Base-by-base conservation (phyloP, 2,888 invertebrate species). In the Chrysolina oricalcia region DNA sequence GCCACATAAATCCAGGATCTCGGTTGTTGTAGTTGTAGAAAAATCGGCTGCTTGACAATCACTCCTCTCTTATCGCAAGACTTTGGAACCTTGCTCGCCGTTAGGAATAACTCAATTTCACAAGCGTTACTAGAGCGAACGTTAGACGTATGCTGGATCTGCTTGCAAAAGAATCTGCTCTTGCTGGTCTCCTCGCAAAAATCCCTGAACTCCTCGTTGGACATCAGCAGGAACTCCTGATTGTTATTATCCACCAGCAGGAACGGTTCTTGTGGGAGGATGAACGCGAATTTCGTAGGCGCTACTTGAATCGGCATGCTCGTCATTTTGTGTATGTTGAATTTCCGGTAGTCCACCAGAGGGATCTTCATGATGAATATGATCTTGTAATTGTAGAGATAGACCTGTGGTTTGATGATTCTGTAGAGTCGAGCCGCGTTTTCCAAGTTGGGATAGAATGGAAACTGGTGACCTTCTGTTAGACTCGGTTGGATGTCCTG, bases 301-400 rank as follows among this genome's bases (percentile, higher is more conserved):
- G 23, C 43, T 10, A 72, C 23, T 13, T 64, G 5, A 9, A 64
- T 17, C 11, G 75, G 75, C 15, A 75, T 19, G 43, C 72, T 75
- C 6, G 75, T 72, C 41, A 75, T 68, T 64, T 75, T 75, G 53
- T 72, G 62, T 21, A 75, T 17, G 17, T 63, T 40, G 43, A 75
- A 75, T 11, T 62, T 72, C 27, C 72, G 67, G 46, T 40, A 40
- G 19, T 72, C 40, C 6, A 67, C 63, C 17, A 75, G 50, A 8
- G 75, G 72, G 10, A 75, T 71, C 13, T 53, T 40, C n/a, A 75
- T 67, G 2, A 75, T 41, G 63, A 75, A 75, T 13, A 75, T 50
- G 17, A 75, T 56, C 62, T 65, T 72, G 19, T 68, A 41, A 9
- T 75, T 75, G 65, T 68, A 72, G 27, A 72, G 64, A 50, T 68